A percentile compares a stretch with the other conserved stretches of the same genome.
Conservation (phyloP, 1,140 invertebrate species). For the Watersipora subatra region DNA sequence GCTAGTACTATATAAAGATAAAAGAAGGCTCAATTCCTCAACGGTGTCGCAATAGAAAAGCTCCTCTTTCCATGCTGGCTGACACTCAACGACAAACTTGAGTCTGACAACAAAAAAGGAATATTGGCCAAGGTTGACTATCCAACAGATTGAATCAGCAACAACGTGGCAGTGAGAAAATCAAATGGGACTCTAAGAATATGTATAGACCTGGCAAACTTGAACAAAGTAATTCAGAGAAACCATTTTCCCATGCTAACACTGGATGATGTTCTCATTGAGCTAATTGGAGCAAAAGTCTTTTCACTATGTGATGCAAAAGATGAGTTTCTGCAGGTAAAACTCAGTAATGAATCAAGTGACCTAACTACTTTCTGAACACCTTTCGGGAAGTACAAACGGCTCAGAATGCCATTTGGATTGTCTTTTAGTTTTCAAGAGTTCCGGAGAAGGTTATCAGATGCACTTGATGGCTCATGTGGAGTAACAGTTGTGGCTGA, state of each 20-base stretch:
- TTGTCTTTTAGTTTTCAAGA: constrained; percentile 13
- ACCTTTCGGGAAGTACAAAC: constrained; percentile 16
- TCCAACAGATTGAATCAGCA: constrained; percentile 19
- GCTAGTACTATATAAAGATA: neutral
- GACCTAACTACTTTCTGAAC: constrained; percentile 16
- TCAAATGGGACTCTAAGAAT: constrained; percentile 13
- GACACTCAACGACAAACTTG: neutral
- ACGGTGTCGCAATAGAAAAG: neutral
- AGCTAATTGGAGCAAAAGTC: neutral
- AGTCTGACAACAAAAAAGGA: constrained; percentile 2
- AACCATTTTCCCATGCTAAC: constrained; percentile 2
- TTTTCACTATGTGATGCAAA: constrained; percentile 31
- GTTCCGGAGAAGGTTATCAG: constrained; percentile 8
- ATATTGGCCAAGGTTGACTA: constrained; percentile 14
- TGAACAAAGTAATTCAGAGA: constrained; percentile 5
- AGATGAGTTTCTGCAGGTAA: constrained; percentile 28
- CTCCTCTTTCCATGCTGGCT: neutral
- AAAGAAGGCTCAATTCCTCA: neutral
- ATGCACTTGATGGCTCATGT: constrained; percentile 8
- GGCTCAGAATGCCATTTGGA: constrained; percentile 17
- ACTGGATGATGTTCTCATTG: neutral
- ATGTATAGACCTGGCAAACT: constrained; percentile 14
- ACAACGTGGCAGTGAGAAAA: constrained; percentile 14
- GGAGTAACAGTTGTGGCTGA: constrained; percentile 9
- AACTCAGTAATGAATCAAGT: constrained; percentile 12